Conservation (phyloP, 2,797 vertebrate species). For the Anguilla obscura region DNA sequence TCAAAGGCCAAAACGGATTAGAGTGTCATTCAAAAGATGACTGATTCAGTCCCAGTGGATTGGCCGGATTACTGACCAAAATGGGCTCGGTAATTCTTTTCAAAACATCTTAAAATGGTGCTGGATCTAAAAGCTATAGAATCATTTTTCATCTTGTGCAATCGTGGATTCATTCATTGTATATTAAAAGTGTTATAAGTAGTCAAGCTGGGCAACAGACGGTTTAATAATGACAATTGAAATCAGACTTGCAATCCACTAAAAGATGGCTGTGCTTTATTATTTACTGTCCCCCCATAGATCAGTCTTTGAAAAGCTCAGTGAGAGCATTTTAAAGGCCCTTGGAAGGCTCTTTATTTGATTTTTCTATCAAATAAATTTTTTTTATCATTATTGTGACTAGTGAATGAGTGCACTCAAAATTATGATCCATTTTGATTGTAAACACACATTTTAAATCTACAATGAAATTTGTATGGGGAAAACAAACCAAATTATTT, state of each 20-base stretch:
- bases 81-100: slow-evolving; percentile 8
- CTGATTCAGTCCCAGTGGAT: slow-evolving; percentile 17
- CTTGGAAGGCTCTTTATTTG: too few species aligned
- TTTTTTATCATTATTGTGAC: not conserved
- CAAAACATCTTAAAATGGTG: not conserved
- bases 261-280: not conserved
- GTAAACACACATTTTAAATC: not conserved
- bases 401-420: not conserved
- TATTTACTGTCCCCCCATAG: not conserved
- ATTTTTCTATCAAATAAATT: too few species aligned
- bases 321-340: not conserved
- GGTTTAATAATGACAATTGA: not conserved
- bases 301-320: not conserved
- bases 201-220: slow-evolving; percentile 9
- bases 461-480: not conserved
- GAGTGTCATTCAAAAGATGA: slow-evolving; percentile 25
- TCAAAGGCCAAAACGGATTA: slow-evolving; percentile 11
- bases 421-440: not conserved
- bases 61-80: not conserved
- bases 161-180: slow-evolving; percentile 20
- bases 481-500: not conserved
- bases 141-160: not conserved
- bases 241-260: slow-evolving; percentile 14
- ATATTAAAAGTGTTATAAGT: slow-evolving; percentile 13
- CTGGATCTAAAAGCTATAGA: not conserved